phyloP scores from a whole-genome alignment of 2,888 invertebrate species.

The Pammene aurita region DNA sequence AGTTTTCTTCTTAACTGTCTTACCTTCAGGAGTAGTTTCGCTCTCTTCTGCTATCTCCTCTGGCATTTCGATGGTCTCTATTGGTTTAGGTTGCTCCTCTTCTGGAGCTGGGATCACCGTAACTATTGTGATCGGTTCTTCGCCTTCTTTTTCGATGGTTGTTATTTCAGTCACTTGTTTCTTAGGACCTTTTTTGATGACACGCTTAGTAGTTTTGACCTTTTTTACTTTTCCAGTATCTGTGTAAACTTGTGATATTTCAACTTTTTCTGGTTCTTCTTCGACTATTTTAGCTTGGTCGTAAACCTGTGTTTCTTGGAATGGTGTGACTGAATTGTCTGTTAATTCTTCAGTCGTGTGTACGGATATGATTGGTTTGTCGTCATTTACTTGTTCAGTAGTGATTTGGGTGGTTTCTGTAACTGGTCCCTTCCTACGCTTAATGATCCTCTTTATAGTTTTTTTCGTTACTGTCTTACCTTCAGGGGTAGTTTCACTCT shows the following conservation, averaged over 20 bases:
- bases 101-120: neutral
- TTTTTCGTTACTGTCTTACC: constrained; percentile 2
- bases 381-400: neutral
- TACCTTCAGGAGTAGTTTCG: constrained; percentile 11
- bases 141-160: constrained; percentile 50
- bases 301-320: neutral
- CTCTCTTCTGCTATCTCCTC: constrained; percentile 43
- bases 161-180: constrained; percentile 66
- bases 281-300: neutral
- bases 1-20: neutral
- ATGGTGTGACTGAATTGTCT: constrained; percentile 1
- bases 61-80: constrained; percentile 52
- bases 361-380: constrained; percentile 2
- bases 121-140: constrained; percentile 32
- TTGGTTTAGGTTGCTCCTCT: constrained; percentile 50
- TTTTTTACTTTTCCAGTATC: constrained; percentile 47
- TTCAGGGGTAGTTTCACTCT: neutral
- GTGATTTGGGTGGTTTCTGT: constrained; percentile 9
- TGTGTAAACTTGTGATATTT: constrained; percentile 44
- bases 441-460: neutral
- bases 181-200: constrained; percentile 19
- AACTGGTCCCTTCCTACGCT: constrained; percentile 1
- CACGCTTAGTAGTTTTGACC: constrained; percentile 49
- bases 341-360: constrained; percentile 1
- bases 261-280: neutral